Evolutionary conservation across 2,888 invertebrate species (phyloP).

Genomic region (Tubulanus polymorphus): DNA sequence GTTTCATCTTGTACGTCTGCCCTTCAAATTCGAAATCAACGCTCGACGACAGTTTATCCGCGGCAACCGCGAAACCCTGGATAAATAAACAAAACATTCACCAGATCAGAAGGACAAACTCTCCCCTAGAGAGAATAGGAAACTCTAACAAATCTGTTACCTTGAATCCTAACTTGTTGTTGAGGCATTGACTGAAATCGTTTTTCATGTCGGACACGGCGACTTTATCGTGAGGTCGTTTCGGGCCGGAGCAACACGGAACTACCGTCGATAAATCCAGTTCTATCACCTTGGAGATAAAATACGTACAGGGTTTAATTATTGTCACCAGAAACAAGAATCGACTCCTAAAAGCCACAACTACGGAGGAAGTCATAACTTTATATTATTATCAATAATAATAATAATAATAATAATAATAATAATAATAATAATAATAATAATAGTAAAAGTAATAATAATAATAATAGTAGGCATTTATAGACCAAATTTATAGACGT

Average conservation of each 20-base stretch:
- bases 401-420: too few relatives aligned
- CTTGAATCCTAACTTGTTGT: constrained; percentile 64
- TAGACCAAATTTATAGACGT: too few relatives aligned
- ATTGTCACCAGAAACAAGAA: too few relatives aligned
- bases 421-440: too few relatives aligned
- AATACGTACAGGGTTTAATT: too few relatives aligned
- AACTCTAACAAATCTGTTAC: constrained; percentile 59
- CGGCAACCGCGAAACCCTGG: constrained; percentile 81
- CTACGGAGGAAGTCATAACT: too few relatives aligned
- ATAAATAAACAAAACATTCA: constrained; percentile 45
- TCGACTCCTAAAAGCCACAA: too few relatives aligned
- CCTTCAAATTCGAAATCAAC: constrained; percentile 80
- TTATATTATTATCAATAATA: too few relatives aligned
- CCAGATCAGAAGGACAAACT: background rate
- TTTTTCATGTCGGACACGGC: constrained; percentile 83
- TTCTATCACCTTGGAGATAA: constrained; percentile 68
- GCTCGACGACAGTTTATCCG: constrained; percentile 61
- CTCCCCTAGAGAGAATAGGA: background rate
- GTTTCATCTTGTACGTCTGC: constrained; percentile 71
- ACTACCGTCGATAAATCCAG: constrained; percentile 84
- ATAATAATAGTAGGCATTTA: too few relatives aligned
- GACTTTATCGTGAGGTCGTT: constrained; percentile 93
- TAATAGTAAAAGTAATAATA: too few relatives aligned
- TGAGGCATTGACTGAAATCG: constrained; percentile 81
- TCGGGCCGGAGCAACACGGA: constrained; percentile 94